Evolutionary conservation across 2,797 vertebrate genomes (phyloP), one percentile per base, ranked within the genome.

Genomic region (Brachyrhaphis roseni): DNA sequence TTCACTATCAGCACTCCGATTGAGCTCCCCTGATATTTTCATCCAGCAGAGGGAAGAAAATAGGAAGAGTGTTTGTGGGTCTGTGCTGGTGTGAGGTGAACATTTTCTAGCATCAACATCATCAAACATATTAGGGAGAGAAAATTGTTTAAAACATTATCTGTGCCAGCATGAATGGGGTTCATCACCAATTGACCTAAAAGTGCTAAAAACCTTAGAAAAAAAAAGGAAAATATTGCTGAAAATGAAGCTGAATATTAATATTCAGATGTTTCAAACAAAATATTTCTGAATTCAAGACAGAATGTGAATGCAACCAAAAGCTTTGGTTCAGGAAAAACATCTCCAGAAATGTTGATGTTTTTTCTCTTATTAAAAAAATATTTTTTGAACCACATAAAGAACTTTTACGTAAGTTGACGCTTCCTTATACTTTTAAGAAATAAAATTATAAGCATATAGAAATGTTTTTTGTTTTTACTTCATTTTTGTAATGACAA

Each of bases 1-100:
- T 94, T 94, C 90, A 92, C 92, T 94, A 94, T 95, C 93, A 93
- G 90, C 91, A 77, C 85, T 71, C 90, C 88, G 92, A 94, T 94
- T 92, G 90, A 92, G 90, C 84, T 93, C 90, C 91, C 91, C 85
- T 87, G 89, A 91, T 94, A 90, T 89, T 94, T 92, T 57, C 73
- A 31, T 88, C 83, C 80, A 72, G 78, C 76, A 89, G 76, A 81
- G 36, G 34, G 36, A 49, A 51, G 79, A 83, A 82, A 86, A 83
- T 79, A 78, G 74, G 78, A 83, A 77, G 23, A 0, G 10, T 39
- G 23, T 59, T 53, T 55, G 59, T 46, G 4, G 72, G 76, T 62
- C 20, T 57, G 68, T 51, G 53, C 23, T 39, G 31, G 70, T 49
- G 76, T 36, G 23, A 55, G 10, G 45, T 31, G 66, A 75, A 55